Base-by-base conservation (phyloP, 1,140 invertebrate species). In the Drosophila hydei region DNA sequence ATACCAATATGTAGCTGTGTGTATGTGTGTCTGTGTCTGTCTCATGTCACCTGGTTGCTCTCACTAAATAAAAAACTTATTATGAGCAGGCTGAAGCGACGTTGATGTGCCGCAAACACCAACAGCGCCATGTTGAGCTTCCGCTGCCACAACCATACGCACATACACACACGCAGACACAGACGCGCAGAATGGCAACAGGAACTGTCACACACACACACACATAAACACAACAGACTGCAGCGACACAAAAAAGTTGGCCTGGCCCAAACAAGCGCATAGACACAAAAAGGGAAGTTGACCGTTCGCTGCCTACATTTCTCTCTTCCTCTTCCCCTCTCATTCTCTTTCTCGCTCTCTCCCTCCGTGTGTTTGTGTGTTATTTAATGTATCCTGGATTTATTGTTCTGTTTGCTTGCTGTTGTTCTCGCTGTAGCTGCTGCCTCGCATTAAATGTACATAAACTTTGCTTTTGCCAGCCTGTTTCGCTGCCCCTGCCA, bases 381-480 rank as follows among this genome's bases (percentile, higher is more conserved):
- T 81, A 87, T 79, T 87, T 87, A 87, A 87, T 87, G 83, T 87
- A 87, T 87, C 83, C 83, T 88, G 83, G 75, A 87, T 87, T 87
- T 87, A 87, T 87, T 87, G 83, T 81, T 72, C 64, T 88, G 83
- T 81, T 87, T 87, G 77, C 83, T 87, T 77, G 72, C 9, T 33
- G 30, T 60, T 74, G 80, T 77, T 80, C 73, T 70, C 60, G 74
- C 70, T 72, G 67, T 61, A 40, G 58, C 75, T 75, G 81, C 81
- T 77, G 81, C 75, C 75, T 68, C 73, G 78, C 72, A 88, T 88
- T 87, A 87, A 85, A 85, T 81, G 81, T 77, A 81, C 77, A 85
- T 81, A 85, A 80, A 81, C 60, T 80, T 77, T 84, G 50, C 64
- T 71, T 51, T 25, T 52, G 42, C 72, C 75, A 60, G 67, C 67